These are phyloP conservation scores for Otus scops DNA, from an alignment of 2,797 vertebrate species.

Conservation along the genomic window DNA sequence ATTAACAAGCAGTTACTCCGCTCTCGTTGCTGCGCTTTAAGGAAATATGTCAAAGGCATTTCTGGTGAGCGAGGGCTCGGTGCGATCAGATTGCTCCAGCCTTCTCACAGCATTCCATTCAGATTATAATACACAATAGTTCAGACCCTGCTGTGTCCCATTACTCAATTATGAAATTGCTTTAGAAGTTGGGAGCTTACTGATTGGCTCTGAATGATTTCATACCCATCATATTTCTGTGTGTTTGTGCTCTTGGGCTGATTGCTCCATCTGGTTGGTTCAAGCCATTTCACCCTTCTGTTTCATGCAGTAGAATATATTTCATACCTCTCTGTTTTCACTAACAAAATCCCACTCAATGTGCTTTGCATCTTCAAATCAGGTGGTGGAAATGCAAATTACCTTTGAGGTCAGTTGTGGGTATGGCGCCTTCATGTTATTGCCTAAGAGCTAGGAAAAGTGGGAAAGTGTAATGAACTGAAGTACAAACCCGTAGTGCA, in stretches of 20 bases:
- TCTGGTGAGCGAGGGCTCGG: slow-evolving; percentile 49
- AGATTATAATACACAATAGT: slow-evolving; percentile 73
- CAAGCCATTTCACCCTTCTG: not conserved
- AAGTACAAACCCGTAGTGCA: not conserved
- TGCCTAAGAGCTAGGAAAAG: not conserved
- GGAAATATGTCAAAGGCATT: slow-evolving; percentile 67
- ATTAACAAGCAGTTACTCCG: slow-evolving; percentile 51
- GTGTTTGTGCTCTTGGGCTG: slow-evolving; percentile 57
- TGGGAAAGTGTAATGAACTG: not conserved
- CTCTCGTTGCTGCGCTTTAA: slow-evolving; percentile 32
- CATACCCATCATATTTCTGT: slow-evolving; percentile 71
- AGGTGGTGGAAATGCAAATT: not conserved
- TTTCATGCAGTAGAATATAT: not conserved
- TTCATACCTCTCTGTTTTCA: not conserved
- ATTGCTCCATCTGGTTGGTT: slow-evolving; percentile 41
- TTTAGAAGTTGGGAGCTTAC: slow-evolving; percentile 67
- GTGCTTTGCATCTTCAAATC: not conserved
- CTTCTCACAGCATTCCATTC: slow-evolving; percentile 73
- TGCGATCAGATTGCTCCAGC: slow-evolving; percentile 67
- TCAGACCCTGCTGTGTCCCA: slow-evolving; percentile 73
- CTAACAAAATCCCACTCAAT: not conserved
- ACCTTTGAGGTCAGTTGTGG: not conserved
- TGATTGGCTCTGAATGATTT: slow-evolving; percentile 71
- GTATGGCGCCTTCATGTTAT: not conserved
- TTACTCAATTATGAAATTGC: slow-evolving; percentile 74